Conservation (phyloP, 30 jellyfish, hydroid and myxozoan species). For the Catostylus mosaicus region DNA sequence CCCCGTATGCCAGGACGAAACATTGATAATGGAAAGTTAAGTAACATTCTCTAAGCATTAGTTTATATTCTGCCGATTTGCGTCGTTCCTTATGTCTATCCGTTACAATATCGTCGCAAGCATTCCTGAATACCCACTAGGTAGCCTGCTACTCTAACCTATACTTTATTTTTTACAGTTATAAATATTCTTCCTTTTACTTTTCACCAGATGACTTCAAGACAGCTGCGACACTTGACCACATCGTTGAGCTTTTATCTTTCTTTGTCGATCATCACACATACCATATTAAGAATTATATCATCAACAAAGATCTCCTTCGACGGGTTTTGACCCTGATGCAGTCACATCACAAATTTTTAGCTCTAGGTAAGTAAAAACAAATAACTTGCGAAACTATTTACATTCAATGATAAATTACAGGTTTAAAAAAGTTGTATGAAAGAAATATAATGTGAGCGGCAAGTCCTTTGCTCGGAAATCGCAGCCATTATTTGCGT, state of each 20-base stretch:
- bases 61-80: too few species aligned
- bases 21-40: too few species aligned
- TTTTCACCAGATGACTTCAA: conserved; percentile 76
- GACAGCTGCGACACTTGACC: conserved; percentile 88
- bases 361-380: conserved; percentile 87
- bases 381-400: too few species aligned
- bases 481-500: neutral
- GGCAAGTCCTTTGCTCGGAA: neutral
- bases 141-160: too few species aligned
- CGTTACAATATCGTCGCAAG: too few species aligned
- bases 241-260: conserved; percentile 85
- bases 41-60: too few species aligned
- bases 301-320: conserved; percentile 87
- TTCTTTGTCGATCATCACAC: conserved; percentile 98
- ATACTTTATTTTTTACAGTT: too few species aligned
- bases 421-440: conserved; percentile 1
- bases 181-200: too few species aligned
- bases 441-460: too few species aligned
- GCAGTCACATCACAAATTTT: conserved; percentile 92
- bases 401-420: neutral
- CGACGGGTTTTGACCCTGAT: conserved; percentile 82
- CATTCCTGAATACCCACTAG: too few species aligned
- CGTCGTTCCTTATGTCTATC: too few species aligned
- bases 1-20: too few species aligned
- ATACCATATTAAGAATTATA: conserved; percentile 79